A percentile compares a stretch with the other conserved stretches of the same genome.
phyloP scores from a whole-genome alignment of 2,888 invertebrate species.

The Pyrrhosoma nymphula region DNA sequence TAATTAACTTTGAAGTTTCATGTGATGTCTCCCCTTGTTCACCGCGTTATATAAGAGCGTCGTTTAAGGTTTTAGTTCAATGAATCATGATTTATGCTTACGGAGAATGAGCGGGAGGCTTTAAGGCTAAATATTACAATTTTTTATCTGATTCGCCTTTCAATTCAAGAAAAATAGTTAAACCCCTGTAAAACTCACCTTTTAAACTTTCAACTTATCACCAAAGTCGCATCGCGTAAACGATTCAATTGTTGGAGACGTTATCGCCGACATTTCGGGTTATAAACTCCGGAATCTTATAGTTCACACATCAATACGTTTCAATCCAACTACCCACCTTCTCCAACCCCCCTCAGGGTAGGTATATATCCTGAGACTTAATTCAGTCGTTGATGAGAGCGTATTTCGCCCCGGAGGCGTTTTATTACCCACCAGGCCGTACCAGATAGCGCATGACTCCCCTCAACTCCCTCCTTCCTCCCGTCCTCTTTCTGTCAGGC shows the following conservation, averaged over 20 bases:
- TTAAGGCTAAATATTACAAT: neutral
- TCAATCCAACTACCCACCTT: neutral
- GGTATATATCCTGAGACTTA: slow-evolving; percentile 8
- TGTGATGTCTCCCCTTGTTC: no score
- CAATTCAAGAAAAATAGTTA: neutral
- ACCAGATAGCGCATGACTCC: slow-evolving; percentile 16
- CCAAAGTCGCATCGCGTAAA: neutral
- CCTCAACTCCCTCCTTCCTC: neutral
- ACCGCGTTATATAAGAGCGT: no score
- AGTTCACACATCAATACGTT: slow-evolving; percentile 36
- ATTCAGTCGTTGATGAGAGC: slow-evolving; percentile 21
- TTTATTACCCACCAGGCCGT: slow-evolving; percentile 17
- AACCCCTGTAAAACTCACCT: neutral
- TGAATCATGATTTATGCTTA: neutral
- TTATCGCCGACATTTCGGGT: slow-evolving; percentile 19
- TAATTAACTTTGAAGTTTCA: no score
- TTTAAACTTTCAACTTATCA: neutral
- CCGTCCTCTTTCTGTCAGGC: no score
- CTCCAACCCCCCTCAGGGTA: neutral
- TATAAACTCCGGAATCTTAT: slow-evolving; percentile 36
- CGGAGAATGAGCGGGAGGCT: neutral
- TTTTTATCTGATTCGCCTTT: neutral
- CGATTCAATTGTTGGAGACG: neutral
- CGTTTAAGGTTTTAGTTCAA: neutral
- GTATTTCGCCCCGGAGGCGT: neutral